Conservation (phyloP, 2,113 vertebrate genomes). For the Cranoglanis bouderius region DNA sequence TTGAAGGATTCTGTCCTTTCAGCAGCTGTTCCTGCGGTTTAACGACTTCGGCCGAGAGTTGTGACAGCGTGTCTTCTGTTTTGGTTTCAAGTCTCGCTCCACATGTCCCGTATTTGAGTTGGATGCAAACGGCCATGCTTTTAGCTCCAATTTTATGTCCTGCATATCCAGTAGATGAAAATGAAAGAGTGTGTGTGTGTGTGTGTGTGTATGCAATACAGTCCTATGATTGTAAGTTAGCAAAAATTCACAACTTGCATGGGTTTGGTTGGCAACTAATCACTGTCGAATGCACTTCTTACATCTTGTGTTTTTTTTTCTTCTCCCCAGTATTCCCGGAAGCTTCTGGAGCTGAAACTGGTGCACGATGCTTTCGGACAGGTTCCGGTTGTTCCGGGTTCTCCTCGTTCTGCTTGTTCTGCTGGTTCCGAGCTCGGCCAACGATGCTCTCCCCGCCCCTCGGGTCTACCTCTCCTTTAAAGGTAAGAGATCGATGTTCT, state of each 20-base stretch:
- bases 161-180: not conserved
- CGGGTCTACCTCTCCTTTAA: conserved; percentile 78
- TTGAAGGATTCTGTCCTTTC: not conserved
- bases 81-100: not conserved
- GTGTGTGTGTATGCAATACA: not conserved
- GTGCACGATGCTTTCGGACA: conserved; percentile 68
- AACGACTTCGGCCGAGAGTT: not conserved
- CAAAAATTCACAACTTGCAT: not conserved
- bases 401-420: conserved; percentile 65
- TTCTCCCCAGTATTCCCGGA: conserved; percentile 57
- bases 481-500: conserved; percentile 64
- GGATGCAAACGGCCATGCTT: not conserved
- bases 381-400: conserved; percentile 64
- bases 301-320: conserved; percentile 11
- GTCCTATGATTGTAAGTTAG: not conserved
- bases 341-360: conserved; percentile 51
- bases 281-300: not conserved
- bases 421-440: conserved; percentile 61
- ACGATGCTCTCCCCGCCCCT: conserved; percentile 70
- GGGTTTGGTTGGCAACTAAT: not conserved
- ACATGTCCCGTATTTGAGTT: not conserved
- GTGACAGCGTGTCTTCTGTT: not conserved
- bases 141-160: not conserved
- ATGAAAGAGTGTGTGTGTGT: not conserved
- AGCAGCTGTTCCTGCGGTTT: conserved; percentile 2